Evolutionary conservation across 2,888 invertebrate species (phyloP).

Genomic region (Xanthorhoe designata): DNA sequence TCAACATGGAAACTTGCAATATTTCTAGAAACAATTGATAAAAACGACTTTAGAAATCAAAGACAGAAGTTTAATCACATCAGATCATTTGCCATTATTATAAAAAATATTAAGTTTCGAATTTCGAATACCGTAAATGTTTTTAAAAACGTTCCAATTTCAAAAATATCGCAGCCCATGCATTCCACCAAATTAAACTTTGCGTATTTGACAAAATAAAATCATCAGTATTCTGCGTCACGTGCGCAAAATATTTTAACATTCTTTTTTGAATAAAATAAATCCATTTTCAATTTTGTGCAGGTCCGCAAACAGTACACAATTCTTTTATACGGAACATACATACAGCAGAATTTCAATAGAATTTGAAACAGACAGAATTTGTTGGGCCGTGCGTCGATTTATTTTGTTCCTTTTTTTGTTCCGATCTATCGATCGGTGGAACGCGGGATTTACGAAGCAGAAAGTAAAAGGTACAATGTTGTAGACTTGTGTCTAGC

Average conservation of each 20-base stretch:
- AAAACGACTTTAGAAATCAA: too few species aligned
- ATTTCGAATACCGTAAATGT: not conserved
- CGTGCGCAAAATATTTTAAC: not conserved
- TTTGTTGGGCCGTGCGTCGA: slow-evolving; percentile 15
- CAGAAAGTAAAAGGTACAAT: slow-evolving; percentile 7
- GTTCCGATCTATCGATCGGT: slow-evolving; percentile 29
- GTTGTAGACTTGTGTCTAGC: not conserved
- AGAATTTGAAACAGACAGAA: slow-evolving; percentile 19
- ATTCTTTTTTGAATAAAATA: slow-evolving; percentile 11
- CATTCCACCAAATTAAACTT: not conserved
- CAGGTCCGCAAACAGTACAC: slow-evolving; percentile 11
- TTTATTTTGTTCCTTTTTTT: slow-evolving; percentile 20
- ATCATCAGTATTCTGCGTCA: not conserved
- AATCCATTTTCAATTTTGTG: slow-evolving; percentile 18
- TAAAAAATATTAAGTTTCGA: too few species aligned
- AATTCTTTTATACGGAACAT: not conserved
- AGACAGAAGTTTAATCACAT: too few species aligned
- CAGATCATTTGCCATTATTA: too few species aligned
- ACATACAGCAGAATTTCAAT: slow-evolving; percentile 17
- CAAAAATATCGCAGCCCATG: slow-evolving; percentile 3
- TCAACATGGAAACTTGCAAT: not conserved
- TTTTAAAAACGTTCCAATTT: not conserved
- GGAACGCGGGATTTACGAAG: slow-evolving; percentile 23
- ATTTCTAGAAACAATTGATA: not conserved
- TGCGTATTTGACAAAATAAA: slow-evolving; percentile 1